Evolutionary conservation across 2,888 invertebrate species (phyloP).

Genomic region (Drosophila kokeensis): DNA sequence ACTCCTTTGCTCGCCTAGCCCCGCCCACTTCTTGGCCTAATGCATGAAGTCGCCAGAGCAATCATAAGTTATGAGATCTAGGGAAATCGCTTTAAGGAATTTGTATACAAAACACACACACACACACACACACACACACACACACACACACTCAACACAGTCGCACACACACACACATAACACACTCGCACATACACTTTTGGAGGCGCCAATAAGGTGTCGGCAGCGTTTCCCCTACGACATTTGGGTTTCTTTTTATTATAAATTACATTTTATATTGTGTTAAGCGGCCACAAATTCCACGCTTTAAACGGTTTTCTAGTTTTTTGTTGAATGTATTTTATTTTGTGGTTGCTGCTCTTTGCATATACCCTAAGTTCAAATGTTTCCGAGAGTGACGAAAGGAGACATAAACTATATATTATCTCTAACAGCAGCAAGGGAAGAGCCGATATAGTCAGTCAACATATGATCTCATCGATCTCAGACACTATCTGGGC

Average conservation of each 20-base stretch:
- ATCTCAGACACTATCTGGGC: background rate
- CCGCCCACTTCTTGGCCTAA: conserved; percentile 21
- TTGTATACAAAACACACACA: conserved; percentile 26
- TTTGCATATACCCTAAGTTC: background rate
- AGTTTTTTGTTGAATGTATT: conserved; percentile 24
- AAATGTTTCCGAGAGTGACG: background rate
- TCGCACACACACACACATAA: background rate
- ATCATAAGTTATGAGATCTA: conserved; percentile 69
- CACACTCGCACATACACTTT: background rate
- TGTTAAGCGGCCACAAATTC: conserved; percentile 31
- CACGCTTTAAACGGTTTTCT: conserved; percentile 46
- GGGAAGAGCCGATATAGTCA: too few species aligned
- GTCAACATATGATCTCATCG: background rate
- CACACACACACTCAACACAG: background rate
- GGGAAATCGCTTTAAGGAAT: conserved; percentile 60
- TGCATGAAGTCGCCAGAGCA: conserved; percentile 56
- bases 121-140: conserved; percentile 1
- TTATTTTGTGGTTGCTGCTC: conserved; percentile 29
- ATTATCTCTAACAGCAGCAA: background rate
- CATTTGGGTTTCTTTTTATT: conserved; percentile 32
- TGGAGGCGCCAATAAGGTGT: conserved; percentile 54
- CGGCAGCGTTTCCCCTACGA: conserved; percentile 29
- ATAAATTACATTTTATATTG: conserved; percentile 48
- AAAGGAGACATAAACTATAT: background rate
- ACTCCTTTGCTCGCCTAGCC: background rate